Conservation (phyloP, 2,113 vertebrate species). For the Paramisgurnus dabryanus region DNA sequence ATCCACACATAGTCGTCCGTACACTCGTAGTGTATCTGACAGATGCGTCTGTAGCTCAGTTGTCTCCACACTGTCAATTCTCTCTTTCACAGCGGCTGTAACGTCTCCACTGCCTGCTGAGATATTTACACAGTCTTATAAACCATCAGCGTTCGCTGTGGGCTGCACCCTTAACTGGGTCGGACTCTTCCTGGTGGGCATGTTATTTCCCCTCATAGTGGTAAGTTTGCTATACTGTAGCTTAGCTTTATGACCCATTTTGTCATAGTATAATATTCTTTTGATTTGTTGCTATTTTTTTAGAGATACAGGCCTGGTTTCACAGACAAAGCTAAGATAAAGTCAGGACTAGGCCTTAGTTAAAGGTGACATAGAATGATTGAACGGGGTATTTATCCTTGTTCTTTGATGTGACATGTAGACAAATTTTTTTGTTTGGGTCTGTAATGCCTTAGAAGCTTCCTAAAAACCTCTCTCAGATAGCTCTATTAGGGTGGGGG, state of each 20-base stretch:
- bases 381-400: too few relatives aligned
- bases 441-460: too few relatives aligned
- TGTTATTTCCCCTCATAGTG: constrained; percentile 80
- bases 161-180: constrained; percentile 72
- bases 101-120: constrained; percentile 72
- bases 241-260: too few relatives aligned
- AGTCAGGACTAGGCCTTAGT: too few relatives aligned
- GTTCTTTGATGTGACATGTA: too few relatives aligned
- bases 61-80: neutral
- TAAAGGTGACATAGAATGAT: too few relatives aligned
- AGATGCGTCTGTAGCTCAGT: neutral
- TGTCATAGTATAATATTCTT: neutral
- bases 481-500: too few relatives aligned
- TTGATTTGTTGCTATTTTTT: too few relatives aligned
- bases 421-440: too few relatives aligned
- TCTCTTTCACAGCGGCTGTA: constrained; percentile 67
- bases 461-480: too few relatives aligned
- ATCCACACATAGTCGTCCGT: constrained; percentile 24
- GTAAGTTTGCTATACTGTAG: constrained; percentile 63
- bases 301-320: too few relatives aligned
- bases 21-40: neutral
- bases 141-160: constrained; percentile 74
- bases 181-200: constrained; percentile 75
- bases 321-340: too few relatives aligned
- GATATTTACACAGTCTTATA: constrained; percentile 78